Evolutionary conservation across 1,140 invertebrate species (phyloP), one percentile per base, ranked within the genome.

Genomic region (Oscheius sp.): DNA sequence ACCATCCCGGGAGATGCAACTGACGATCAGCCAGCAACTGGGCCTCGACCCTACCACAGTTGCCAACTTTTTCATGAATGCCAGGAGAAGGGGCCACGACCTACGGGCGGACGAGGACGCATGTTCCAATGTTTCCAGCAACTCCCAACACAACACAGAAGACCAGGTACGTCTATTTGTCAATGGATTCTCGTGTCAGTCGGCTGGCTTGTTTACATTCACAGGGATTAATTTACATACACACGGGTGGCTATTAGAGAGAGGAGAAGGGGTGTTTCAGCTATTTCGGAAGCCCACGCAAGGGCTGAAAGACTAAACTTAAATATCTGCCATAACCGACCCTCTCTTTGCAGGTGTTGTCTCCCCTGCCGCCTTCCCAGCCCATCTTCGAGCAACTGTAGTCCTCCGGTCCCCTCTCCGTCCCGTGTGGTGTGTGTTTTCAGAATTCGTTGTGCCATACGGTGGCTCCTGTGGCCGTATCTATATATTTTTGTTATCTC

Each of bases 61-160:
- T 20, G 95, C 95, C 32, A 99, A 99, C 86, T 99, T 99, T 89
- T 99, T 99, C 88, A 99, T 99, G 97, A 99, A 99, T 86, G 96
- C 96, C 31, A 88, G 96, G 63, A 89, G 96, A 78, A 89, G 96
- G 65, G 95, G 94, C 2, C 94, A 97, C 91, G 96, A 99, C 87
- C 98, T 97, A 23, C 38, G 66, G 38, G 26, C 26, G n/a, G 42
- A 68, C 28, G 69, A 75, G 32, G 72, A 68, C 61, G 10, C 15
- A 36, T 7, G 15, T n/a, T 36, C 32, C 26, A 63, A 34, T 38
- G 36, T 63, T 10, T 36, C 32, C 15, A 63, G 35, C 31, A 63
- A 63, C 26, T 63, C 61, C 10, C 10, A 10, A 32, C 61, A 63
- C 4, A 63, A 63, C 36, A 34, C 15, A 42, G 61, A 63, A n/a